phyloP scores from a whole-genome alignment of 2,113 vertebrate genomes.

The Ageneiosus marmoratus region DNA sequence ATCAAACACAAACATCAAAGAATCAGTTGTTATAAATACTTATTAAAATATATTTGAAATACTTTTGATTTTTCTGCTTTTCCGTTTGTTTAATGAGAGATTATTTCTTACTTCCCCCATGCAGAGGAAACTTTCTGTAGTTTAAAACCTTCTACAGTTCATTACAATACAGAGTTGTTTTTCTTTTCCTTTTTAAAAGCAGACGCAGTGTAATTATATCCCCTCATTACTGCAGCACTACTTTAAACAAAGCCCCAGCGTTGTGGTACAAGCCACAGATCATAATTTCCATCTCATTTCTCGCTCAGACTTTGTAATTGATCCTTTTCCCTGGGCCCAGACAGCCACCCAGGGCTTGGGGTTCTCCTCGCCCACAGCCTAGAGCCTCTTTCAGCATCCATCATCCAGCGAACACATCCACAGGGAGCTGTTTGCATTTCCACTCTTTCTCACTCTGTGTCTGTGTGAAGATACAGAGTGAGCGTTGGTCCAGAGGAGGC shows the following conservation, averaged over 20 bases:
- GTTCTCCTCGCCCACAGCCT: constrained; percentile 1
- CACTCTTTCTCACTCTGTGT: constrained; percentile 54
- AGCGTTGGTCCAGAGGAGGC: constrained; percentile 63
- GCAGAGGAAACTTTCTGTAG: not conserved
- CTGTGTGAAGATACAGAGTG: constrained; percentile 58
- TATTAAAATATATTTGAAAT: not conserved
- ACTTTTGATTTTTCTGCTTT: not conserved
- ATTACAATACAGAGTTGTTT: not conserved
- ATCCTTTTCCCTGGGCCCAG: not conserved
- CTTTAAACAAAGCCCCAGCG: not conserved
- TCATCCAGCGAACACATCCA: constrained; percentile 34
- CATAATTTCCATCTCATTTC: constrained; percentile 1
- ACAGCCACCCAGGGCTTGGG: not conserved
- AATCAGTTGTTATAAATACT: not conserved
- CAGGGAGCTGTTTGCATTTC: constrained; percentile 66
- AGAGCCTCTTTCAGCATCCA: constrained; percentile 45
- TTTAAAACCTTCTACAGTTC: not conserved
- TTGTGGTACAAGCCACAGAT: not conserved
- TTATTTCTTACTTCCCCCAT: not conserved
- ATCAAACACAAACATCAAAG: not conserved
- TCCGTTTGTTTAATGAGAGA: not conserved
- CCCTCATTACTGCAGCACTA: not conserved
- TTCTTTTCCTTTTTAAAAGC: not conserved
- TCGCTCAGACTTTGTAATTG: not conserved
- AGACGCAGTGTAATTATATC: not conserved